A percentile compares a stretch with the other conserved stretches of the same genome.
Conservation (phyloP, 2,797 vertebrate genomes). For the Pangasius macronema region DNA sequence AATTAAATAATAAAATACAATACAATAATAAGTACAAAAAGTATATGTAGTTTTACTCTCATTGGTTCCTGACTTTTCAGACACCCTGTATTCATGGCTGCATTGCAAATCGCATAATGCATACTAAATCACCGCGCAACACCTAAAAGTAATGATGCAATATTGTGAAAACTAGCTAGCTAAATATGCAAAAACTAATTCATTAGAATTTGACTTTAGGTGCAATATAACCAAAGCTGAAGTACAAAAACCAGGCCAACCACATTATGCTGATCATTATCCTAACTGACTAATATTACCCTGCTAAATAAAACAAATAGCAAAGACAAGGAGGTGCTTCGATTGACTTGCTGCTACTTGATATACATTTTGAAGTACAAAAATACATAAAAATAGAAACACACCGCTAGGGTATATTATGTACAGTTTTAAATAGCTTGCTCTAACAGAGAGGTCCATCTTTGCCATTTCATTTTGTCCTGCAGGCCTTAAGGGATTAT, state of each 20-base stretch:
- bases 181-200: background rate
- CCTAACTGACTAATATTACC: background rate
- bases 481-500: constrained; percentile 5
- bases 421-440: background rate
- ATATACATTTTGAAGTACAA: background rate
- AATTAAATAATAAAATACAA: background rate
- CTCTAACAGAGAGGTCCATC: background rate
- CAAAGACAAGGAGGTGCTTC: background rate
- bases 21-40: background rate
- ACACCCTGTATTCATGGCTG: background rate
- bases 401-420: background rate
- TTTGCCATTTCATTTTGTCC: constrained; percentile 8
- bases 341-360: background rate
- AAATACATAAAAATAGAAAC: background rate
- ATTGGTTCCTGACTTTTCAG: background rate
- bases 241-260: background rate
- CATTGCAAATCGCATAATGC: background rate
- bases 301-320: background rate
- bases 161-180: background rate
- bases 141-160: background rate
- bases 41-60: background rate
- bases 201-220: background rate
- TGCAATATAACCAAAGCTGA: background rate
- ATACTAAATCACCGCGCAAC: background rate
- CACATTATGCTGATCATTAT: background rate